Conservation (phyloP, 2,888 invertebrate species). For the Mimachlamys varia region DNA sequence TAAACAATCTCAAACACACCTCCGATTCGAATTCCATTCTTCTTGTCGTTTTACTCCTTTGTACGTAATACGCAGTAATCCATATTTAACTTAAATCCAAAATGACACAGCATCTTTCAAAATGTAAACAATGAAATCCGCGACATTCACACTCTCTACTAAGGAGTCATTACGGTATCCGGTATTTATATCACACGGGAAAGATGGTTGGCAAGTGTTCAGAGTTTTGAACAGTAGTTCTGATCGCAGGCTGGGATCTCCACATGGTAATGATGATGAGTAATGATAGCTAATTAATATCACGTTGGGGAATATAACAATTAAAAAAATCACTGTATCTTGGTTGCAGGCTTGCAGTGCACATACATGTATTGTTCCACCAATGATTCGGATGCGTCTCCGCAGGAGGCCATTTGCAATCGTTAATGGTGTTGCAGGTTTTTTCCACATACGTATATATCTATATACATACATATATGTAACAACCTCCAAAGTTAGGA, state of each 20-base stretch:
- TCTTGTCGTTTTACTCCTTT: neutral
- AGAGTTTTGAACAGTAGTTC: neutral
- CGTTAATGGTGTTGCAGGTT: constrained; percentile 14
- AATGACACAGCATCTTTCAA: constrained; percentile 29
- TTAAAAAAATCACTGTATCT: constrained; percentile 24
- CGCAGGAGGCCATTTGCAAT: constrained; percentile 14
- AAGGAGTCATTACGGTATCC: neutral
- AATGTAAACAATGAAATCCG: constrained; percentile 25
- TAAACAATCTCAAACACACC: neutral
- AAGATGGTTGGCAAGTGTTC: constrained; percentile 36
- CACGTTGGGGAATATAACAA: constrained; percentile 28
- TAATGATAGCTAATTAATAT: constrained; percentile 25
- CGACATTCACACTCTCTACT: neutral
- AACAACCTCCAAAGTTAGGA: neutral
- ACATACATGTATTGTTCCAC: constrained; percentile 28
- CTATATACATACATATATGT: neutral
- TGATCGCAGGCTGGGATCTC: constrained; percentile 22
- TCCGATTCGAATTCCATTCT: neutral
- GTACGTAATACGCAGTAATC: neutral
- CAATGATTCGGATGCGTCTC: neutral
- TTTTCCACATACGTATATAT: neutral
- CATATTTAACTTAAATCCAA: constrained; percentile 11
- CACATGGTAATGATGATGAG: constrained; percentile 27
- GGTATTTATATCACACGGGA: constrained; percentile 28
- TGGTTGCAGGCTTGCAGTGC: constrained; percentile 22